These are phyloP conservation scores for Nebria ingens DNA, from an alignment of 1,140 invertebrate genomes.

Conservation along the genomic window DNA sequence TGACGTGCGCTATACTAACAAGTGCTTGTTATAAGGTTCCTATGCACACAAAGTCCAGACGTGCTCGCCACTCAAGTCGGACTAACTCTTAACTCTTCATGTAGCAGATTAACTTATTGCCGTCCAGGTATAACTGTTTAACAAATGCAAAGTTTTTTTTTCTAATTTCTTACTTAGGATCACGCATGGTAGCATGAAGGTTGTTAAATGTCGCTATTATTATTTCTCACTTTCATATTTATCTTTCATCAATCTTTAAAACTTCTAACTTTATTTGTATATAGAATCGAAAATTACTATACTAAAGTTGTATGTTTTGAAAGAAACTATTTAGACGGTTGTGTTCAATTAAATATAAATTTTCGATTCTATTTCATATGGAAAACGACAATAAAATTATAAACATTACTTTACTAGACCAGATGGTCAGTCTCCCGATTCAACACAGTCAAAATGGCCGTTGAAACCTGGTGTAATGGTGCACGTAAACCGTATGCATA, in stretches of 20 bases:
- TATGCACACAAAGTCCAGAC: slow-evolving; percentile 36
- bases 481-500: slow-evolving; percentile 67
- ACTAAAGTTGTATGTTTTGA: too few species aligned
- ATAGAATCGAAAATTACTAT: too few species aligned
- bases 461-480: slow-evolving; percentile 77
- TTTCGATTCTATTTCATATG: too few species aligned
- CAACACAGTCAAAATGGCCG: slow-evolving; percentile 69
- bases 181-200: background rate
- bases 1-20: background rate
- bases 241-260: too few species aligned
- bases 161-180: too few species aligned
- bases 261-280: too few species aligned
- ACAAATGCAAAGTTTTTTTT: background rate
- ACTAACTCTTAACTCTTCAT: slow-evolving; percentile 21
- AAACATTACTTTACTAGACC: too few species aligned
- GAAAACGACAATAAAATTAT: too few species aligned
- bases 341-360: too few species aligned
- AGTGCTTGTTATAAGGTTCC: slow-evolving; percentile 25
- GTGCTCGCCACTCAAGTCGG: slow-evolving; percentile 21
- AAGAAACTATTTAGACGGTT: too few species aligned
- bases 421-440: slow-evolving; percentile 28
- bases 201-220: too few species aligned
- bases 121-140: slow-evolving; percentile 1
- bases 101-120: slow-evolving; percentile 15
- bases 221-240: too few species aligned